Percentiles rank a stretch among this genome's conserved stretches.
Conservation (phyloP, 2,797 vertebrate species). For the Pangasius djambal region DNA sequence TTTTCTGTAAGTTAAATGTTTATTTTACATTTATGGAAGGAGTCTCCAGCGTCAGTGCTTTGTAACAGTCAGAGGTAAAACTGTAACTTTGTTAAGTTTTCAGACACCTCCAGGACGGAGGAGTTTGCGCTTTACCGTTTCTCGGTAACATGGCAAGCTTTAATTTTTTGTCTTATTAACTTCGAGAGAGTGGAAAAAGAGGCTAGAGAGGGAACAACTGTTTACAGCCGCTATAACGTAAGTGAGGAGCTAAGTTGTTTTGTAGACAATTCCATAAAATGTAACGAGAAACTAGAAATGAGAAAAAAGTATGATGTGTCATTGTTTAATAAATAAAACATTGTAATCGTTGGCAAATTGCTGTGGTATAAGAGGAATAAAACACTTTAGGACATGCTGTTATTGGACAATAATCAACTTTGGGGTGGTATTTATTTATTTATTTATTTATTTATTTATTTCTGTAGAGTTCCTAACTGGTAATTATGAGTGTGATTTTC, state of each 20-base stretch:
- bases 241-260: too few relatives aligned
- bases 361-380: neutral
- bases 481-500: too few relatives aligned
- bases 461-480: neutral
- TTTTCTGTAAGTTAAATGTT: neutral
- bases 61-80: neutral
- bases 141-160: too few relatives aligned
- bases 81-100: too few relatives aligned
- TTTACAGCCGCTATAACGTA: too few relatives aligned
- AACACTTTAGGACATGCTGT: neutral
- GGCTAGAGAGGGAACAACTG: too few relatives aligned
- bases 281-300: too few relatives aligned
- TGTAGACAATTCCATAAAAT: too few relatives aligned
- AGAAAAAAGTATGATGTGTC: too few relatives aligned
- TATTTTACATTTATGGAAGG: neutral
- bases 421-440: neutral
- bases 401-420: neutral
- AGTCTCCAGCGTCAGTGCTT: neutral
- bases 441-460: neutral
- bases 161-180: too few relatives aligned
- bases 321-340: neutral
- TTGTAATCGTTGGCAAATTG: neutral
- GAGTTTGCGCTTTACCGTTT: neutral
- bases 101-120: too few relatives aligned
- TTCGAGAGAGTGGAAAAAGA: too few relatives aligned